These are phyloP conservation scores for Drosophila auraria DNA, from an alignment of 1,140 invertebrate species.

Conservation along the genomic window DNA sequence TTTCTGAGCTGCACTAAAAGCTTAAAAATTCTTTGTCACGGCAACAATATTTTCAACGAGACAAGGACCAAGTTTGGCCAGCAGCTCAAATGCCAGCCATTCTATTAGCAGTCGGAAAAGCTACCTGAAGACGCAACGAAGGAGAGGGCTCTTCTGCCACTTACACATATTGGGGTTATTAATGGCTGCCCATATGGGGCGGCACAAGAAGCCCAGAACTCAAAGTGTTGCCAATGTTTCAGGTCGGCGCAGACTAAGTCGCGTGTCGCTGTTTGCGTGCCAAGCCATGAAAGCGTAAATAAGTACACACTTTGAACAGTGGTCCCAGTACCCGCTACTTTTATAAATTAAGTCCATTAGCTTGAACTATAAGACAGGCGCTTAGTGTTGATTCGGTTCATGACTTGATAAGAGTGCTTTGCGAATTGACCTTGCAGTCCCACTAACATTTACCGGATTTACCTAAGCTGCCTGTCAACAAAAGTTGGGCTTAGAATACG, in stretches of 20 bases:
- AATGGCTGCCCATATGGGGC: conserved; percentile 54
- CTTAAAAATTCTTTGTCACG: conserved; percentile 71
- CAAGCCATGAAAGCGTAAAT: conserved; percentile 47
- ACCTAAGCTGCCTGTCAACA: not conserved
- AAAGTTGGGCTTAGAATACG: not conserved
- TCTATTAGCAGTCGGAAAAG: conserved; percentile 38
- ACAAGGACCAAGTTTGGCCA: conserved; percentile 27
- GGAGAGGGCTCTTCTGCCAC: conserved; percentile 43
- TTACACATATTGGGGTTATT: conserved; percentile 78
- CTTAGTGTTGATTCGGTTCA: too few species aligned
- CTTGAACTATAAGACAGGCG: not conserved
- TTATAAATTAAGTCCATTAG: not conserved
- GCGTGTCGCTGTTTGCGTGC: conserved; percentile 64
- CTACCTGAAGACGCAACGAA: conserved; percentile 41
- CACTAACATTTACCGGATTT: too few species aligned
- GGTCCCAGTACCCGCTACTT: not conserved
- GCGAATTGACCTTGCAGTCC: not conserved
- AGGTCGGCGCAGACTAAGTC: conserved; percentile 43
- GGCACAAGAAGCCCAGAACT: conserved; percentile 12
- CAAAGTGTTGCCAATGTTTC: conserved; percentile 61
- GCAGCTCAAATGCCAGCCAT: conserved; percentile 31
- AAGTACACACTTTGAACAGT: conserved; percentile 45
- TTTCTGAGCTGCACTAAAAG: conserved; percentile 45
- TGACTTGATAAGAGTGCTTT: too few species aligned
- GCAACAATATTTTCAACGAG: conserved; percentile 58